These are phyloP conservation scores for Merops nubicus DNA, from an alignment of 2,113 vertebrate genomes.

Conservation along the genomic window DNA sequence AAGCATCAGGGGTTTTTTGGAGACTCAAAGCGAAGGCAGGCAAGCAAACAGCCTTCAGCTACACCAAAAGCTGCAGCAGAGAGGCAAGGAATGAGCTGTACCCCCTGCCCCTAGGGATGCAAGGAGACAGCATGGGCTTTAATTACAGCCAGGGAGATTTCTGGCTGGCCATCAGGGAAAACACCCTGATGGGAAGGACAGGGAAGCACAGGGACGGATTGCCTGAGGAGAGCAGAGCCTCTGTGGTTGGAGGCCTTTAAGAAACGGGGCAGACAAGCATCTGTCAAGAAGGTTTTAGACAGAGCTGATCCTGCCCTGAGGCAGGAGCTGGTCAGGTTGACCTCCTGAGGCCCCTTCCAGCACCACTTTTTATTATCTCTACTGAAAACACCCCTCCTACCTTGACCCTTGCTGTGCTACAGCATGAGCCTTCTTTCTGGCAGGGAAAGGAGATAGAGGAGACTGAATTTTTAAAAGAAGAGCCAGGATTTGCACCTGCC, in stretches of 20 bases:
- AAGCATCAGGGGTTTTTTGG: background rate
- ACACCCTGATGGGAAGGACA: background rate
- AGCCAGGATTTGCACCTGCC: background rate
- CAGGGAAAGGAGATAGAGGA: background rate
- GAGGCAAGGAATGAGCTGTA: background rate
- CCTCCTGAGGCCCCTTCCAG: background rate
- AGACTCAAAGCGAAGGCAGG: background rate
- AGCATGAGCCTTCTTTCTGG: background rate
- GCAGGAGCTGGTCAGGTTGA: background rate
- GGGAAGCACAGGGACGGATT: background rate
- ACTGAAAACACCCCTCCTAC: background rate
- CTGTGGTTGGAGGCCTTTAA: background rate
- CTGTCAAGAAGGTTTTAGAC: constrained; percentile 23
- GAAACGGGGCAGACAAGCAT: background rate
- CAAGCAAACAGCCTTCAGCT: background rate
- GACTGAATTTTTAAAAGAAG: background rate
- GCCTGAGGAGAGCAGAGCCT: constrained; percentile 19
- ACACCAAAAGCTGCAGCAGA: background rate
- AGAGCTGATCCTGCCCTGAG: constrained; percentile 46
- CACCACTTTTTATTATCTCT: background rate
- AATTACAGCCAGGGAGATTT: constrained; percentile 16
- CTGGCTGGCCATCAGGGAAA: background rate
- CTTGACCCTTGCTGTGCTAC: background rate
- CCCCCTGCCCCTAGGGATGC: background rate
- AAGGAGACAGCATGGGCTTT: background rate